Base-by-base conservation (phyloP, 1,140 invertebrate species). In the Drosophila baimaii region DNA sequence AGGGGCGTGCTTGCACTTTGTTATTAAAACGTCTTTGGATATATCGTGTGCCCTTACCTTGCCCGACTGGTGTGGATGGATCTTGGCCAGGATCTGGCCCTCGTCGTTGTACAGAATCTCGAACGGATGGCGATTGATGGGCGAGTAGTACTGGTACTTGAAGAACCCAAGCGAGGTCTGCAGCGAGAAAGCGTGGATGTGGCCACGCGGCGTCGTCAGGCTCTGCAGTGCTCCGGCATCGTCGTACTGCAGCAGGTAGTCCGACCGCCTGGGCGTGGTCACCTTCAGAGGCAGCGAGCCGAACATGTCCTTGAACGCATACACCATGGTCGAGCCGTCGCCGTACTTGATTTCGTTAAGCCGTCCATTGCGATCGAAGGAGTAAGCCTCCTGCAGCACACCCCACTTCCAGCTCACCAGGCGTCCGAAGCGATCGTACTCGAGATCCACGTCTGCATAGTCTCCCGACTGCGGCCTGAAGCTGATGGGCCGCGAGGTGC, bases 131-230 rank as follows among this genome's bases (percentile, higher is more conserved):
- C 96, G 94, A 79, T 96, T 97, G 94, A 97, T 96, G 3, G 97
- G 97, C 5, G 97, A 97, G 84, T 96, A 97, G 92, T 98, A 98
- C 83, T 97, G 96, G 82, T 98, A 97, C 88, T 98, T 98, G 91
- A 98, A 98, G 91, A 97, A 97, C 19, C 98, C 98, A 3, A 99
- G 93, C 1, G 97, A 97, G 0, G 97, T 98, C 92, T 98, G 97
- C 7, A 98, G 93, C 1, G 96, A 96, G 92, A 99, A 99, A 0
- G 96, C 95, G 84, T 99, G 98, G 51, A 98, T 98, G 75, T 98
- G 97, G 17, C 97, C 97, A 63, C 97, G 94, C 0, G 98, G 98
- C 5, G 98, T 99, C 2, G 97, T 98, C 10, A 99, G 91, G 5
- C 96, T 96, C 81, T 98, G 96, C 4, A 99, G 93, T 10, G 98